Evolutionary conservation across 2,113 vertebrate genomes (phyloP).

Genomic region (Salminus brasiliensis): DNA sequence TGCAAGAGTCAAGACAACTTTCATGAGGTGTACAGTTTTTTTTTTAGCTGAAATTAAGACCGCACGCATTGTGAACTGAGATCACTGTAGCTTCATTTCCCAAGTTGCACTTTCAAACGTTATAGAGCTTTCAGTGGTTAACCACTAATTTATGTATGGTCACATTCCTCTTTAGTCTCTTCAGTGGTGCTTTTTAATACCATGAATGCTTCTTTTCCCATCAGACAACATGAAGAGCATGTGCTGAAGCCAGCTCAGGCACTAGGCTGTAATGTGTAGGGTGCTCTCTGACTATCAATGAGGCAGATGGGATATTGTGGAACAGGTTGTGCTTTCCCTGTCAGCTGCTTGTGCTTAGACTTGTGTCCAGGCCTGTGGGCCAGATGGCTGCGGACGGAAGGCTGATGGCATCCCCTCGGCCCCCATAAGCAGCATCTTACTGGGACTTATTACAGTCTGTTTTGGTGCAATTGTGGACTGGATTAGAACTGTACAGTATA

Average conservation of each 20-base stretch:
- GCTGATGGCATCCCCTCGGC: constrained; percentile 65
- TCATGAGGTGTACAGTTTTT: neutral
- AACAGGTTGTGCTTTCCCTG: constrained; percentile 8
- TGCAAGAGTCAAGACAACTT: neutral
- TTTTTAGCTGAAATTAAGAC: neutral
- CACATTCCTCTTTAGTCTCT: neutral
- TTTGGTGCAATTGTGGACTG: constrained; percentile 51
- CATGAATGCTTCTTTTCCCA: neutral
- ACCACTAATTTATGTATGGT: neutral
- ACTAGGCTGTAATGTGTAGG: neutral
- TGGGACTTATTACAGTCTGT: constrained; percentile 29
- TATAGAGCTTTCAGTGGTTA: neutral
- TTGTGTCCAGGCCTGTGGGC: constrained; percentile 59
- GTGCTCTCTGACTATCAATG: neutral
- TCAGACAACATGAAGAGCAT: neutral
- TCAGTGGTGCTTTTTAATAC: neutral
- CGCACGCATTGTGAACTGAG: neutral
- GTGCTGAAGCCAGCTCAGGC: neutral
- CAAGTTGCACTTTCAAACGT: neutral
- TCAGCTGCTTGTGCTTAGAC: constrained; percentile 59
- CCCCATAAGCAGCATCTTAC: constrained; percentile 53
- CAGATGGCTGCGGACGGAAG: constrained; percentile 64
- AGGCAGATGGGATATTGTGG: neutral
- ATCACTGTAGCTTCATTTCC: too few species aligned
- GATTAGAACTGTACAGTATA: constrained; percentile 33